These are phyloP conservation scores for Abramis brama DNA, from an alignment of 2,113 vertebrate genomes.

Conservation along the genomic window DNA sequence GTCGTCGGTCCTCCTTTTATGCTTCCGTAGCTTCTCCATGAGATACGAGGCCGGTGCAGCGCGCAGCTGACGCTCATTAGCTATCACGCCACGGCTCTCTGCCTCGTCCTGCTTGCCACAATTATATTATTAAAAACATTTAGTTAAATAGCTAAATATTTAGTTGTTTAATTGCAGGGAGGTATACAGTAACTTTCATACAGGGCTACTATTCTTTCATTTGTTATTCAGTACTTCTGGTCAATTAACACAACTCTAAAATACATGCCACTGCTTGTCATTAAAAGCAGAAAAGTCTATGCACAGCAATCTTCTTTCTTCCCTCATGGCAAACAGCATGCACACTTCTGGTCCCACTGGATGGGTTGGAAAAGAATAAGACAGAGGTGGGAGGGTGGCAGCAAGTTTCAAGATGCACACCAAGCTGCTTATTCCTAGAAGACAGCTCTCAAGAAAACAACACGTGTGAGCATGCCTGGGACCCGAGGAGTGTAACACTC, in stretches of 20 bases:
- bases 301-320: background rate
- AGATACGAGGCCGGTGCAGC: too few relatives aligned
- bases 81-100: too few relatives aligned
- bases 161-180: background rate
- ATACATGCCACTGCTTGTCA: conserved; percentile 7
- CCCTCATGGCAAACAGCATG: background rate
- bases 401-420: conserved; percentile 39
- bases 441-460: conserved; percentile 48
- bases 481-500: conserved; percentile 28
- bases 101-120: too few relatives aligned
- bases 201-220: background rate
- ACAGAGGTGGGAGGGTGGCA: background rate
- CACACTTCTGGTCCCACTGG: conserved; percentile 31
- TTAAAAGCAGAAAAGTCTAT: background rate
- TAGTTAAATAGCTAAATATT: too few relatives aligned
- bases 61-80: too few relatives aligned
- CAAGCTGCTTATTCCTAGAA: conserved; percentile 45
- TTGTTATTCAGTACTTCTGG: conserved; percentile 7
- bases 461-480: conserved; percentile 31
- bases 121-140: too few relatives aligned
- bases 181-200: background rate
- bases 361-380: conserved; percentile 5
- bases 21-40: too few relatives aligned
- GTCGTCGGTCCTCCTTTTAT: too few relatives aligned
- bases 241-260: conserved; percentile 7